These are phyloP conservation scores for Rutpela maculata DNA, from an alignment of 2,888 invertebrate genomes.

Conservation along the genomic window DNA sequence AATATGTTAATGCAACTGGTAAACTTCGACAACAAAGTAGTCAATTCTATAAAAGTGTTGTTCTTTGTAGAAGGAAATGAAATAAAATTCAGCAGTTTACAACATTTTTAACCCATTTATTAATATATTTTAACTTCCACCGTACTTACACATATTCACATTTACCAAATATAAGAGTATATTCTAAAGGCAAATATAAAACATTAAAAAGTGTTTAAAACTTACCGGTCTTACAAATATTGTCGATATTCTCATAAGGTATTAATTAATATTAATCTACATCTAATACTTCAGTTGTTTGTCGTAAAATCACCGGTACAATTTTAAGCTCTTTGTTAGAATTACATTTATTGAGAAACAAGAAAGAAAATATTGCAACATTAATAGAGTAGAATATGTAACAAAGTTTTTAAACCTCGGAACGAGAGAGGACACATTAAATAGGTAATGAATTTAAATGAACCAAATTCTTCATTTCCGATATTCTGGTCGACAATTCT, in stretches of 20 bases:
- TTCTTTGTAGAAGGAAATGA: neutral
- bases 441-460: no score
- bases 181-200: slow-evolving; percentile 33
- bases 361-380: slow-evolving; percentile 33
- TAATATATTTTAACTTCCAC: slow-evolving; percentile 51
- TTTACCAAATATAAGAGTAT: slow-evolving; percentile 44
- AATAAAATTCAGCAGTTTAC: slow-evolving; percentile 16
- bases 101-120: slow-evolving; percentile 42
- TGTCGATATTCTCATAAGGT: slow-evolving; percentile 34
- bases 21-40: no score
- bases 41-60: no score
- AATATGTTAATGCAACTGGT: no score
- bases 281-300: slow-evolving; percentile 22
- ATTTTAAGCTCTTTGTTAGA: slow-evolving; percentile 26
- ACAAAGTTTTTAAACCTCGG: neutral
- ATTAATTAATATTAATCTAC: slow-evolving; percentile 16
- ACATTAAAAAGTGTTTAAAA: slow-evolving; percentile 39
- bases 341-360: slow-evolving; percentile 20
- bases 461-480: no score
- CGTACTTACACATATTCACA: slow-evolving; percentile 51
- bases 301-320: slow-evolving; percentile 25
- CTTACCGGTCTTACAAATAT: slow-evolving; percentile 38
- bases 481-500: neutral
- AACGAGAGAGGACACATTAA: neutral
- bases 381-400: slow-evolving; percentile 6